Conservation (phyloP, 2,888 invertebrate genomes). For the Epistrophe grossulariae region DNA sequence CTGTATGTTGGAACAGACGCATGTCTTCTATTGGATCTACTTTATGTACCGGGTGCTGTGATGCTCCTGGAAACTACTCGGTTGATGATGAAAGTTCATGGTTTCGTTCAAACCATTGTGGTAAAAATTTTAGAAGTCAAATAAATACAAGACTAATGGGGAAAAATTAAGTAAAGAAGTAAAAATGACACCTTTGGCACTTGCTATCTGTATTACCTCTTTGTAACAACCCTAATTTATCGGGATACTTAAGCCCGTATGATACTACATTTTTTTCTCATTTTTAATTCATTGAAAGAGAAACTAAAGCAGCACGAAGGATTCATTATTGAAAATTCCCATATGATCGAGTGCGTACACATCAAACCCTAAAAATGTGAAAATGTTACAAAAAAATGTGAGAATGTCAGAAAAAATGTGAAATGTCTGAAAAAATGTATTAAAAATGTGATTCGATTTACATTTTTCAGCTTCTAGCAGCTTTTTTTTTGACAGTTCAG, state of each 20-base stretch:
- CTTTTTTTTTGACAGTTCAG: no score
- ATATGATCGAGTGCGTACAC: no score
- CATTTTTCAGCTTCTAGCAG: no score
- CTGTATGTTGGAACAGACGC: constrained; percentile 79
- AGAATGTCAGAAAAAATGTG: no score
- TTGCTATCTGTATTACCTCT: constrained; percentile 92
- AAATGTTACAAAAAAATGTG: no score
- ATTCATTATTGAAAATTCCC: no score
- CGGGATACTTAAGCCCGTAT: constrained; percentile 91
- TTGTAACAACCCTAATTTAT: constrained; percentile 91
- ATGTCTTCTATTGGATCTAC: constrained; percentile 79
- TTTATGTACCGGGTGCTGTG: constrained; percentile 81
- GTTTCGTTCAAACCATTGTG: constrained; percentile 90
- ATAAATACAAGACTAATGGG: constrained; percentile 85
- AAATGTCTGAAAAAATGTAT: no score
- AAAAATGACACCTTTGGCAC: constrained; percentile 87
- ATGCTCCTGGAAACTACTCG: constrained; percentile 86
- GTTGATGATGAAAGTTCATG: constrained; percentile 94
- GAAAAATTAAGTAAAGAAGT: constrained; percentile 85
- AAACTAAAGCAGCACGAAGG: no score
- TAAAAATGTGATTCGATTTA: no score
- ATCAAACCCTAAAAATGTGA: no score
- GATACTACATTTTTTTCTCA: no score
- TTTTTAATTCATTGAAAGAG: no score
- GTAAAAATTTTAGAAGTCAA: constrained; percentile 86